phyloP scores from a whole-genome alignment of 2,797 vertebrate genomes.

The Champsocephalus esox region DNA sequence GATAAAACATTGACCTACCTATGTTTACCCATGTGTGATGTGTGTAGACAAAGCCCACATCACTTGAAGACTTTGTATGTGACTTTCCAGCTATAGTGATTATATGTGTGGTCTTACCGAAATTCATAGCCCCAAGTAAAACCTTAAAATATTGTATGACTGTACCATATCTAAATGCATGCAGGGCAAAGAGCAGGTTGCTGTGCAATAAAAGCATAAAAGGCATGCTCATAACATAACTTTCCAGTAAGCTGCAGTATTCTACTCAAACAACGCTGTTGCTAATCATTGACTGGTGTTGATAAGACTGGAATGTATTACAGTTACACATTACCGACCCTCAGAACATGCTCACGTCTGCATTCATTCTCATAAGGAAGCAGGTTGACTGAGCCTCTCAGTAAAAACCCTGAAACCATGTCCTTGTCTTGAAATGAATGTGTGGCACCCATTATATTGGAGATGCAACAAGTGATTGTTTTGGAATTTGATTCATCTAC shows the following conservation, averaged over 20 bases:
- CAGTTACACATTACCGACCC: constrained; percentile 63
- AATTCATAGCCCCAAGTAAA: background rate
- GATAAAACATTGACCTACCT: constrained; percentile 17
- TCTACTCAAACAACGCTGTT: constrained; percentile 54
- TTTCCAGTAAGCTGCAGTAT: constrained; percentile 47
- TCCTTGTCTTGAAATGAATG: background rate
- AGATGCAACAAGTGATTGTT: background rate
- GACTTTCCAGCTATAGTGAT: background rate
- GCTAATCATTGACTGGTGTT: constrained; percentile 79
- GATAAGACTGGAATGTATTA: constrained; percentile 76
- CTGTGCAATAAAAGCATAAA: constrained; percentile 63
- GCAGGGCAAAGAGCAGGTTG: constrained; percentile 29
- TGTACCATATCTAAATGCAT: background rate
- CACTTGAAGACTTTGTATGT: background rate
- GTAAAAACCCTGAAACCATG: constrained; percentile 9
- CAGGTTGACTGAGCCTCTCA: background rate
- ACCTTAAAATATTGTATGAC: background rate
- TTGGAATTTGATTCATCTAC: background rate
- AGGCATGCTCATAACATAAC: background rate
- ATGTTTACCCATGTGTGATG: constrained; percentile 1
- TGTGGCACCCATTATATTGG: background rate
- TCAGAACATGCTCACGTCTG: constrained; percentile 5
- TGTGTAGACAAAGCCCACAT: background rate
- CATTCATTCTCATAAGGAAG: background rate
- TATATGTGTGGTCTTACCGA: background rate